Evolutionary conservation across 2,113 vertebrate genomes (phyloP), one percentile per base, ranked within the genome.

Genomic region (Ceyx cyanopectus): DNA sequence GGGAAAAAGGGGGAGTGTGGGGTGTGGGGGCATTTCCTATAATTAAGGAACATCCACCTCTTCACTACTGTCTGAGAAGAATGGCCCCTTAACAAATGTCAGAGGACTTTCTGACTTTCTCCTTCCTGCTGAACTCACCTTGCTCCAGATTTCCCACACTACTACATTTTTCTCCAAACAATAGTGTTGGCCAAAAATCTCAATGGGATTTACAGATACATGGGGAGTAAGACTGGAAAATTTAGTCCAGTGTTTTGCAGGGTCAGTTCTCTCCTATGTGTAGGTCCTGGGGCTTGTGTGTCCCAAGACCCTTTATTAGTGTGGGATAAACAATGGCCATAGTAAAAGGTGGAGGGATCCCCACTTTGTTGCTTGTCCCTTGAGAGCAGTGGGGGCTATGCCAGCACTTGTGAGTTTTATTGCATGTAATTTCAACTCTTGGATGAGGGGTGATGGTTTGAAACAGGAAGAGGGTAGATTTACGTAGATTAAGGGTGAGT

Each of bases 361-460:
- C 40, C 8, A 5, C 22, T 46, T 63, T 12, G 2, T 22, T 1
- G 1, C 50, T 57, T 43, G 23, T 10, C 43, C 24, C 24, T 40
- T 24, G 27, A 8, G 48, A 81, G 60, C 50, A 12, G 50, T 26
- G 1, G 0, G 5, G 1, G 2, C 18, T 14, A 50, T 1, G 1
- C 9, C 34, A 69, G n/a, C 56, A 50, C 10, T 24, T 45, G 12
- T 19, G 37, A 75, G 32, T 46, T 87, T 67, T 40, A 26, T 21
- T 79, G 7, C 2, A 9, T 18, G 23, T 41, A 20, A 62, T 13
- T 75, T 66, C 29, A 48, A 19, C 22, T 51, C 50, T 51, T 9
- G 12, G 50, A 51, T 17, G 12, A 51, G 50, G 50, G 50, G 50
- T 14, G 26, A 14, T 51, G 50, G 24, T 51, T 51, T 24, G 50